Base-by-base conservation (phyloP, 2,888 invertebrate species). In the Ecliptopera silaceata region DNA sequence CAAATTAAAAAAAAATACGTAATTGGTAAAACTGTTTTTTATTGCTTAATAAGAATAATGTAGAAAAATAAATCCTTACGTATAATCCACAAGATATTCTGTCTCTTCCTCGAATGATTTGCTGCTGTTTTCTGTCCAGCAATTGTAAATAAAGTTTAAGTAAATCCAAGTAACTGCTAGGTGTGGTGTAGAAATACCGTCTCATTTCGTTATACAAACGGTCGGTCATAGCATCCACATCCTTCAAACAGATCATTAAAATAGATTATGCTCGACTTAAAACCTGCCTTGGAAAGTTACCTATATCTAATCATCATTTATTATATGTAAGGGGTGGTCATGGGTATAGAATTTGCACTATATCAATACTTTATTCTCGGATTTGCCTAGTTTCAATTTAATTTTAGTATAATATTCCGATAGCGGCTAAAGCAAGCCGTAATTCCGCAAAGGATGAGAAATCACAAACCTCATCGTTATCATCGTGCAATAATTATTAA, bases 111-210 rank as follows among this genome's bases (percentile, higher is more conserved):
- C 92, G 92, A 18, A 93, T 93, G 32, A 95, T 95, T 71, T 95
- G 93, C 60, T 94, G 93, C 58, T 94, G 95, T 70, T 95, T 95
- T 49, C 93, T 94, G 26, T 93, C 88, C 2, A 97, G 82, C 77
- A 97, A 93, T 10, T 82, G 82, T 48, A 94, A 88, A 77, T 97
- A 98, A 0, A 97, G 89, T 74, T 96, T 97, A 26, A 98, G 91
- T 31, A 98, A 86, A 75, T 97, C 97, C 63, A 98, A 88, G 78
- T 97, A 98, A 75, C 96, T 97, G 79, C 97, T 97, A 0, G 98
- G 97, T 0, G 97, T 98, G 2, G 97, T 97, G 80, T 98, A 97
- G 85, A 96, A 97, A 72, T 95, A 94, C 0, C 97, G 92, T 63
- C 96, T 93, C 94, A 97, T 94, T 89, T 98, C 97, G 38, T 93